Evolutionary conservation across 2,888 invertebrate species (phyloP), one percentile per base, ranked within the genome.

Genomic region (Drosophila falleni): DNA sequence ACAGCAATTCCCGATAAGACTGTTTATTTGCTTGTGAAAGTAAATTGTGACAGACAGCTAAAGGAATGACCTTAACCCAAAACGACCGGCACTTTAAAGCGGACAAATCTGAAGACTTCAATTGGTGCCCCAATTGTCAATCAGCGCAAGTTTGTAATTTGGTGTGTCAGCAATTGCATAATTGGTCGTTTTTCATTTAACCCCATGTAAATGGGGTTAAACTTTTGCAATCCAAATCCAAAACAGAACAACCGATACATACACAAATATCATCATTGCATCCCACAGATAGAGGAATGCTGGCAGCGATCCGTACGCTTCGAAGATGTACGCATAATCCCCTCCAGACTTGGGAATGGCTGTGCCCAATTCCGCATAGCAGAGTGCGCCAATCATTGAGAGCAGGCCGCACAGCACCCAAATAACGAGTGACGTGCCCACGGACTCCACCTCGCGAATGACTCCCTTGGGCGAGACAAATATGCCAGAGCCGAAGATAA

Each of bases 241-340:
- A 26, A 26, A 26, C 39, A 58, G 49, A 51, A 10, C 13, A 51
- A 23, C 8, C n/a, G 19, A 8, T 42, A 94, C 97, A 95, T 93
- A 98, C 96, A 98, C 98, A 94, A 99, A 98, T 72, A 99, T 97
- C 88, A 98, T 94, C 93, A 97, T 96, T n/a, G 98, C 98, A 91
- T 98, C 98, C 99, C 99, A 99, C 13, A 99, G 93, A 91, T 97
- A 99, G 13, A 99, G 93, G 92, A 99, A 99, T 0, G 98, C 97
- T 15, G 97, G 98, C 63, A 99, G 92, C 2, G 96, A 95, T 29
- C 99, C 99, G 91, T 96, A 99, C 1, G 98, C 97, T 92, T 98
- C 96, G 88, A 96, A 95, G 75, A 99, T 98, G 90, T 99, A 99
- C 37, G 98, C 98, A 92, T 99, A 99, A 93, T 99, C 99, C 2